Conservation (phyloP, 2,888 invertebrate genomes). For the Stratiomys singularior region DNA sequence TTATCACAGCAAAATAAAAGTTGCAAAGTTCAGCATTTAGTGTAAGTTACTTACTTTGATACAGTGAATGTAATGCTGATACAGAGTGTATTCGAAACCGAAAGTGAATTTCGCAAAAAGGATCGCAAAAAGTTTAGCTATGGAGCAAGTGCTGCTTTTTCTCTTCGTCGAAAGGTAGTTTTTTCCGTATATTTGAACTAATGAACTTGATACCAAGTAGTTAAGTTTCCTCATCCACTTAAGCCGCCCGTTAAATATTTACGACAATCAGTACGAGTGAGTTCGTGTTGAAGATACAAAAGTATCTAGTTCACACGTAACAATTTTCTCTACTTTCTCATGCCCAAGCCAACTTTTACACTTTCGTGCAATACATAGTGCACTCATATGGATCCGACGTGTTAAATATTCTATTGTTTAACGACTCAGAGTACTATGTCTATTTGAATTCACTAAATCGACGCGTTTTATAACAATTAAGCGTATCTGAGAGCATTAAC, state of each 20-base stretch:
- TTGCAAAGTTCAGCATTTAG: background rate
- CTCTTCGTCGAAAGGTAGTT: conserved; percentile 20
- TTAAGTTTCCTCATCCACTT: background rate
- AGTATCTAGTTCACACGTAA: no score
- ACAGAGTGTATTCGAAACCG: background rate
- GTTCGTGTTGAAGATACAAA: no score
- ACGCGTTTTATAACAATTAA: no score
- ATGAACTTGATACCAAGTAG: background rate
- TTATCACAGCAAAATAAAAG: background rate
- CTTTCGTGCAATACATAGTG: no score
- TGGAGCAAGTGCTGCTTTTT: conserved; percentile 21
- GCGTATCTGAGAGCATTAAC: background rate
- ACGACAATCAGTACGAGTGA: no score
- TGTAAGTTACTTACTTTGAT: background rate
- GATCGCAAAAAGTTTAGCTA: background rate
- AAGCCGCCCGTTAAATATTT: background rate
- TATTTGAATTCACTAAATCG: no score
- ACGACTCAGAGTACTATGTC: no score
- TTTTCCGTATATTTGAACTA: background rate
- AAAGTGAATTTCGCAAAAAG: background rate
- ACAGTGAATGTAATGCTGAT: background rate
- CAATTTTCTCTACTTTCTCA: no score
- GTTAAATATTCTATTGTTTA: no score
- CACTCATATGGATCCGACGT: no score
- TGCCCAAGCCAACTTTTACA: no score